Conservation (phyloP, 2,113 vertebrate species). For the Bos javanicus region DNA sequence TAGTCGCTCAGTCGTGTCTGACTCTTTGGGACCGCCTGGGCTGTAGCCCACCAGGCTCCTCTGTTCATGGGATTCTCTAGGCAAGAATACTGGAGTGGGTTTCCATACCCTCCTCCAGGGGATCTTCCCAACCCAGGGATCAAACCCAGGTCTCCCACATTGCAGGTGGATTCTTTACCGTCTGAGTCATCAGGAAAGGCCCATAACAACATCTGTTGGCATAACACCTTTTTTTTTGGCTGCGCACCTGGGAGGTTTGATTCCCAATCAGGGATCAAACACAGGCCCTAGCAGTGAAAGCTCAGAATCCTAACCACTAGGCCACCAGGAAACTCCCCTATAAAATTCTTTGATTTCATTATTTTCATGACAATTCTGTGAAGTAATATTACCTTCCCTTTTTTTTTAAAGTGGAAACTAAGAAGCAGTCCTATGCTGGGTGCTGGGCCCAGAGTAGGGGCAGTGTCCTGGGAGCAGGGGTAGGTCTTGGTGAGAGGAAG, state of each 20-base stretch:
- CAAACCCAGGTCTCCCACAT: neutral
- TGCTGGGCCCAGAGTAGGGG: accelerated
- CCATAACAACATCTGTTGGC: neutral
- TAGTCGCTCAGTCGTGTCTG: accelerated
- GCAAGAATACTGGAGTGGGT: neutral
- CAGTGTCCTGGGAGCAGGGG: neutral
- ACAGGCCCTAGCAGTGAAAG: neutral
- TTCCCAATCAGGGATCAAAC: neutral
- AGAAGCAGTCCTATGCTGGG: neutral
- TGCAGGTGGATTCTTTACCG: neutral
- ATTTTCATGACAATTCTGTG: neutral
- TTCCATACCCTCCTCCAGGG: neutral
- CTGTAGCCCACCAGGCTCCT: neutral
- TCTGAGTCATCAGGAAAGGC: neutral
- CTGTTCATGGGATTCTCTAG: neutral
- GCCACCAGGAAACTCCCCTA: neutral
- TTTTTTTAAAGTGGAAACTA: neutral
- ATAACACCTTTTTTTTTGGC: neutral
- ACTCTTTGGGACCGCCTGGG: neutral
- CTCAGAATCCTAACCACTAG: neutral
- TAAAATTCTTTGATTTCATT: neutral
- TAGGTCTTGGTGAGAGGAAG: neutral
- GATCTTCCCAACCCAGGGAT: neutral
- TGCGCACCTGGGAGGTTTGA: accelerated
- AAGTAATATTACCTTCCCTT: neutral